phyloP scores from a whole-genome alignment of 1,140 invertebrate genomes.

The Penaeus vannamei region DNA sequence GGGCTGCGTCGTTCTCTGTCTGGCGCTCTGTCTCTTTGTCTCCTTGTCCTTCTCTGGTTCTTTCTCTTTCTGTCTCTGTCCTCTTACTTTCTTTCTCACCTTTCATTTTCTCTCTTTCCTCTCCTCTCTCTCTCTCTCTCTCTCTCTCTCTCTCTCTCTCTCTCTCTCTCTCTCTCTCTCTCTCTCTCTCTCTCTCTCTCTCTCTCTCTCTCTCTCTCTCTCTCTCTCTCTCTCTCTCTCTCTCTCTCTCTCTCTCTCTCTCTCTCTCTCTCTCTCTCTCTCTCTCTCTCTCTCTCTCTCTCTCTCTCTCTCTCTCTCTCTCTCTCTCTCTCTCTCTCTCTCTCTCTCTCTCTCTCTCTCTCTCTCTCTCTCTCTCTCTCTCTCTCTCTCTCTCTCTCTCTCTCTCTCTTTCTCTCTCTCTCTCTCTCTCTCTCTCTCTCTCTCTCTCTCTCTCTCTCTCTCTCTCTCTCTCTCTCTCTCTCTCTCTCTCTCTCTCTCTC shows the following conservation, averaged over 20 bases:
- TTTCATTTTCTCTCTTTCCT: neutral
- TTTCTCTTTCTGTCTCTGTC: conserved; percentile 19
- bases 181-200: neutral
- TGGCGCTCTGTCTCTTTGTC: neutral
- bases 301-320: neutral
- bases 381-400: neutral
- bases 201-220: neutral
- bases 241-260: neutral
- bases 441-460: neutral
- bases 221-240: neutral
- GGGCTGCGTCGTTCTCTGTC: neutral
- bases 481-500: conserved; percentile 12
- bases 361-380: neutral
- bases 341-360: neutral
- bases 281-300: neutral
- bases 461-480: neutral
- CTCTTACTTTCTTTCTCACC: neutral
- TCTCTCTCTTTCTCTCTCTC: neutral
- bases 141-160: neutral
- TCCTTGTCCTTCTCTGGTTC: neutral
- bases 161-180: neutral
- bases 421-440: neutral
- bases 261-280: neutral
- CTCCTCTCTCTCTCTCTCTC: neutral
- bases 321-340: conserved; percentile 17